Evolutionary conservation across 2,113 vertebrate genomes (phyloP).

Genomic region (Anoplopoma fimbria): DNA sequence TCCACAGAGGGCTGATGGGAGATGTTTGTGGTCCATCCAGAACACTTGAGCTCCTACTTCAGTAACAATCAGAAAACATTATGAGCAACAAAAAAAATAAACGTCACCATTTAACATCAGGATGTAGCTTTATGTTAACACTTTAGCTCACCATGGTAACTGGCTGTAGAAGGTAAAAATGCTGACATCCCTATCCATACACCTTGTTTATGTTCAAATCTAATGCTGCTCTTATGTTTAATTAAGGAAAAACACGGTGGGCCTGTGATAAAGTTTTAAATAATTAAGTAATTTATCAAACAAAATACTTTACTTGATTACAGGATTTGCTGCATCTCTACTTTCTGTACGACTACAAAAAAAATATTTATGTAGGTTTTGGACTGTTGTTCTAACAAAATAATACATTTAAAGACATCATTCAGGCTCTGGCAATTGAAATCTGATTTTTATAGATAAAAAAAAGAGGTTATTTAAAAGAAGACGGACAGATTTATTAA

Average conservation of each 20-base stretch:
- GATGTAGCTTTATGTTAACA: neutral
- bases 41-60: slow-evolving; percentile 48
- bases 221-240: no score
- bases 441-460: neutral
- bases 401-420: neutral
- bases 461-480: neutral
- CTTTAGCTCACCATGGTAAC: neutral
- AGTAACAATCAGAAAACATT: neutral
- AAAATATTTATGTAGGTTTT: neutral
- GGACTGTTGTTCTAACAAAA: neutral
- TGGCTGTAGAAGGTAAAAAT: neutral
- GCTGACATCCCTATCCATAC: neutral
- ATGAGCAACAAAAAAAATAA: neutral
- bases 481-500: neutral
- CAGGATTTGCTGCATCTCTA: neutral
- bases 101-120: neutral
- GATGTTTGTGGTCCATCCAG: slow-evolving; percentile 68
- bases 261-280: neutral
- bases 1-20: slow-evolving; percentile 64
- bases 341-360: neutral
- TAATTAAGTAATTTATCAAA: neutral
- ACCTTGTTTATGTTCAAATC: neutral
- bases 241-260: neutral
- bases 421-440: neutral
- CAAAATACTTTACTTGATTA: neutral